These are phyloP conservation scores for Panulirus ornatus DNA, from an alignment of 1,140 invertebrate species.

Conservation along the genomic window DNA sequence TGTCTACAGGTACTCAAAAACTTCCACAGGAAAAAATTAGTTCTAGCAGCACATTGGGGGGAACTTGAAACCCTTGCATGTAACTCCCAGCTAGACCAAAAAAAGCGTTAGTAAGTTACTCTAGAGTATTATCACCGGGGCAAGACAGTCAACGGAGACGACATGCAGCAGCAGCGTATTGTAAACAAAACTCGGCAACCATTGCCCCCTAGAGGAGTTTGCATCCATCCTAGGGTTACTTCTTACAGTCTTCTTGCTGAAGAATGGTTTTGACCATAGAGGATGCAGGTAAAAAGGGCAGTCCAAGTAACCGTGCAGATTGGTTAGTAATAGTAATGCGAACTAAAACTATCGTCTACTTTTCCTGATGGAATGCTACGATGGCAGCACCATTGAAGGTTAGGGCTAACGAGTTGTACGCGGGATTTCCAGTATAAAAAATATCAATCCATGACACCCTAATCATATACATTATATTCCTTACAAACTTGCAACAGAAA, in stretches of 20 bases:
- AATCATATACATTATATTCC: conserved; percentile 44
- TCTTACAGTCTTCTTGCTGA: background rate
- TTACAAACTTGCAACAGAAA: conserved; percentile 45
- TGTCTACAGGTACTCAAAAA: conserved; percentile 67
- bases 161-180: background rate
- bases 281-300: conserved; percentile 23
- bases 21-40: conserved; percentile 59
- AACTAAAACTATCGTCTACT: conserved; percentile 32
- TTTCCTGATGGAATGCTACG: conserved; percentile 29
- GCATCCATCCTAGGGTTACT: background rate
- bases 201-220: background rate
- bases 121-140: conserved; percentile 47
- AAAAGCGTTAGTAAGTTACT: conserved; percentile 61
- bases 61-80: conserved; percentile 38
- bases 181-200: conserved; percentile 8
- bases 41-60: conserved; percentile 50
- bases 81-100: conserved; percentile 62
- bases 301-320: conserved; percentile 30
- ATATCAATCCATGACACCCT: conserved; percentile 55
- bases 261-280: background rate
- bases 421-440: conserved; percentile 64
- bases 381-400: conserved; percentile 11
- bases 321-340: conserved; percentile 13
- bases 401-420: conserved; percentile 42
- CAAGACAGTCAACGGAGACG: conserved; percentile 32